Evolutionary conservation across 2,888 invertebrate genomes (phyloP).

Genomic region (Acanthoscelides obtectus): DNA sequence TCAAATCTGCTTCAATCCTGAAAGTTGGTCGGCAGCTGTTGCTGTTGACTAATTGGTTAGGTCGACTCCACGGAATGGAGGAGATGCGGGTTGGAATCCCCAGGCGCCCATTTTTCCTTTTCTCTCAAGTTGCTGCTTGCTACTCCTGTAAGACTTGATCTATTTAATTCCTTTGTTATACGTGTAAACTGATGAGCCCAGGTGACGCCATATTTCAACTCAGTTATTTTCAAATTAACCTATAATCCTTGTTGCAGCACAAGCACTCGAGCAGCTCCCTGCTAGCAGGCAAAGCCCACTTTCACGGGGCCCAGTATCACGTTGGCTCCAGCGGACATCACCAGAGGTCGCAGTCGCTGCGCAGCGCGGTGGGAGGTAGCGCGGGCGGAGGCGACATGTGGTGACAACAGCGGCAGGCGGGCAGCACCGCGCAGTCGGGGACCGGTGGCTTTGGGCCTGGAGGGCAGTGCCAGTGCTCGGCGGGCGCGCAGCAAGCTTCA

Average conservation of each 20-base stretch:
- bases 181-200: too few relatives aligned
- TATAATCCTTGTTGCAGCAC: constrained; percentile 57
- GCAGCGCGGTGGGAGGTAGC: constrained; percentile 55
- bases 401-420: constrained; percentile 62
- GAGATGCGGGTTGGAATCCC: too few relatives aligned
- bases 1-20: too few relatives aligned
- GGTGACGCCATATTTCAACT: too few relatives aligned
- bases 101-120: too few relatives aligned
- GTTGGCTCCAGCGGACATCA: constrained; percentile 39
- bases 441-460: constrained; percentile 49
- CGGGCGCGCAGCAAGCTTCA: constrained; percentile 49
- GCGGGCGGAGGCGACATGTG: constrained; percentile 57
- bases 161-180: too few relatives aligned
- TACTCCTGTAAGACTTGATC: too few relatives aligned
- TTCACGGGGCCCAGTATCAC: constrained; percentile 6
- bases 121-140: too few relatives aligned
- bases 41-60: too few relatives aligned
- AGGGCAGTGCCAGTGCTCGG: constrained; percentile 66
- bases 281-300: constrained; percentile 28
- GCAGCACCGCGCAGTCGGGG: constrained; percentile 53
- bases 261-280: constrained; percentile 35
- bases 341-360: constrained; percentile 72
- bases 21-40: too few relatives aligned
- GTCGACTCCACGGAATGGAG: too few relatives aligned
- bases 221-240: too few relatives aligned